Evolutionary conservation across 2,113 vertebrate genomes (phyloP).

Genomic region (Thryonomys swinderianus): DNA sequence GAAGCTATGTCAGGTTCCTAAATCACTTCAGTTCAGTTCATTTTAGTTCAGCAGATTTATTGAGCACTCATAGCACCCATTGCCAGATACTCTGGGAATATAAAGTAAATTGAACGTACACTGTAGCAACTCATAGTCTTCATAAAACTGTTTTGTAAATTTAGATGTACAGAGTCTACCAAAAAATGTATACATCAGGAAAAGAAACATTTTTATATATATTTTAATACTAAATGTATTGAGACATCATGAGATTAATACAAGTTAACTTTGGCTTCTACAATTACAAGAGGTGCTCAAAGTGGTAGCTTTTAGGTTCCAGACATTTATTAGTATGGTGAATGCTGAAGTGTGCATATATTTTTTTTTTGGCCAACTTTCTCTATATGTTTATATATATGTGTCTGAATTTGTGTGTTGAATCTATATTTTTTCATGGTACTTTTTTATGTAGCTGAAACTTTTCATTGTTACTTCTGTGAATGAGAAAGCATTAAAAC

Average conservation of each 20-base stretch:
- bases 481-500: slow-evolving; percentile 39
- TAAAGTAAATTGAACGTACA: slow-evolving; percentile 28
- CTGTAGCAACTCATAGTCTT: background rate
- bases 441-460: too few relatives aligned
- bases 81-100: background rate
- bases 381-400: background rate
- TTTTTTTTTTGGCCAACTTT: background rate
- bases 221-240: background rate
- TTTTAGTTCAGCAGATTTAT: slow-evolving; percentile 44
- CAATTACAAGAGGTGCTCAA: background rate
- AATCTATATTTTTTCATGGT: background rate
- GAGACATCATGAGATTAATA: background rate
- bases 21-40: slow-evolving; percentile 2
- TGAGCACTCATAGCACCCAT: background rate
- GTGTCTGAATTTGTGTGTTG: background rate
- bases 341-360: background rate
- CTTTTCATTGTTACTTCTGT: too few relatives aligned
- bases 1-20: background rate
- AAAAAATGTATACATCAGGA: background rate
- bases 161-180: background rate
- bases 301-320: background rate
- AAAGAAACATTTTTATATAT: background rate
- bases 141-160: background rate
- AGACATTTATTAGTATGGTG: background rate
- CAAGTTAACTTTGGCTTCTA: background rate